Base-by-base conservation (phyloP, 1,140 invertebrate genomes). In the Aricia agestis region DNA sequence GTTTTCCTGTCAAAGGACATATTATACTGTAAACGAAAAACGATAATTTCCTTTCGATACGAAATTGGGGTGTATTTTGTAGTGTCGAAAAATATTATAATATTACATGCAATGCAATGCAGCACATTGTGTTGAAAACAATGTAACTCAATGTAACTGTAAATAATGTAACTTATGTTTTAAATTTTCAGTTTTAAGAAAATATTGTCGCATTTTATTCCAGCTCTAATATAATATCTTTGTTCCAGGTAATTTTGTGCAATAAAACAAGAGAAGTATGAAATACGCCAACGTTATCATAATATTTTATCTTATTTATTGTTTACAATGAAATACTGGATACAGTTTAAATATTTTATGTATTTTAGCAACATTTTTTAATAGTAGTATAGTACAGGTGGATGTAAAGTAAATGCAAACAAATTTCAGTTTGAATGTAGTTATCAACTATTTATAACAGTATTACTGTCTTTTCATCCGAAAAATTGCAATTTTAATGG, bases 261-360 rank as follows among this genome's bases (percentile, higher is more conserved):
- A 19, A 63, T 19, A 19, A 19, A 19, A 19, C 19, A 63, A 18
- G 19, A 63, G 19, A 63, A 63, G 19, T 18, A 59, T 18, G 17
- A 59, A 59, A 63, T 19, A 25, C 17, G 18, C 9, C 10, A 63
- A 63, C 59, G n/a, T 6, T 25, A 63, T 19, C 59, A 63, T 63
- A 63, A 63, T 63, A 63, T 63, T 63, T 63, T 63, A 63, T 63
- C 59, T 18, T 18, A 19, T 63, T 19, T 63, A 25, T 19, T 63
- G 18, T 11, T 19, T 52, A 52, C 11, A 11, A 13, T 13, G 45
- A 52, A 52, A 15, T 52, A 52, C 45, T 52, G 45, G 45, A 52
- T 3, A 52, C 45, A 52, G 45, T 63, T 19, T 25, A 63, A 63
- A 63, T 63, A 10, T 19, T 59, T 17, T 18, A 59, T 59, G 18